Base-by-base conservation (phyloP, 2,888 invertebrate genomes). In the Agapostemon virescens region DNA sequence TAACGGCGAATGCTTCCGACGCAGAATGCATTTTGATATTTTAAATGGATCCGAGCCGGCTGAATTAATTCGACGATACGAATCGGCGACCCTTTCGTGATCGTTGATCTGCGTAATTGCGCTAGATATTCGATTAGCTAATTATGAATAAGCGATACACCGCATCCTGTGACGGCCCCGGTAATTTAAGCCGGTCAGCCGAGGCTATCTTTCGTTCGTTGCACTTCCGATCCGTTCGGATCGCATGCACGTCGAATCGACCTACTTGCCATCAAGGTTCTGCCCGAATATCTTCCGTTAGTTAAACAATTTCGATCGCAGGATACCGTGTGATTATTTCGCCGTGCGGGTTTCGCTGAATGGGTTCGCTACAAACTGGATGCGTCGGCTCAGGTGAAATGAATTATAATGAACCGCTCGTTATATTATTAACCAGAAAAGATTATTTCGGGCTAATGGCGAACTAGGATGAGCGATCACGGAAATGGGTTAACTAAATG, bases 11-110 rank as follows among this genome's bases (percentile, higher is more conserved):
- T 30, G 30, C 40, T 45, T 13, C 26, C 30, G n/a, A 63, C 69
- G 58, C 40, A 33, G 63, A 83, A 79, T 52, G 64, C 79, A 79
- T 85, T 86, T 81, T 64, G 55, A 63, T 84, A 77, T 74, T 86
- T 79, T 79, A 69, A 79, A 78, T 76, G 45, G 36, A 45, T 30
- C 26, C 11, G 55, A 15, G 6, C 26, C 26, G 17, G 55, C 26
- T 15, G 49, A 70, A 85, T 78, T 85, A 85, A 81, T 85, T 85
- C 73, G 63, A 45, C 64, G 45, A 15, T 26, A 66, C 49, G 30
- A 58, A 42, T 58, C 49, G 68, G 58, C 36, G 36, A 13, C 15
- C 55, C 52, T 45, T 61, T 15, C 40, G 58, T 45, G 67, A 6
- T 30, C 23, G 23, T 23, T 20, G 52, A 11, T n/a, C 40, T 11